These are phyloP conservation scores for Tiliqua scincoides DNA, from an alignment of 2,113 vertebrate species.

Conservation along the genomic window DNA sequence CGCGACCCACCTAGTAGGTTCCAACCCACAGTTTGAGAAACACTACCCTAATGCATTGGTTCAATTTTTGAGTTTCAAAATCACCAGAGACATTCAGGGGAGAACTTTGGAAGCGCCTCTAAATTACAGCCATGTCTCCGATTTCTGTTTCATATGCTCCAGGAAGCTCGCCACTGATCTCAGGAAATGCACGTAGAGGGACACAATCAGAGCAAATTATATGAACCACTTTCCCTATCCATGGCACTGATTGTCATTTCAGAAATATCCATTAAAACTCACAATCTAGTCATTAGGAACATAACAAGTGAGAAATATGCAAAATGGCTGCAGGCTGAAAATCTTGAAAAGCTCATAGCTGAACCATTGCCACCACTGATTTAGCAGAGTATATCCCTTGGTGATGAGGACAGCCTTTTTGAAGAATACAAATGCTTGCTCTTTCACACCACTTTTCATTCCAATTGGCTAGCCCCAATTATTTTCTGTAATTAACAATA, in stretches of 20 bases:
- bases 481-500: neutral
- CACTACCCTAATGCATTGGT: neutral
- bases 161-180: neutral
- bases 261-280: neutral
- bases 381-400: rapidly evolving
- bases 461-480: neutral
- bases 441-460: neutral
- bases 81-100: neutral
- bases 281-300: neutral
- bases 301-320: neutral
- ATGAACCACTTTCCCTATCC: neutral
- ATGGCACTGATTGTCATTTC: neutral
- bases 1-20: too few species aligned
- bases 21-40: too few species aligned
- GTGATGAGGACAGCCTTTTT: neutral
- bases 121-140: neutral
- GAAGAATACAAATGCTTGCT: rapidly evolving
- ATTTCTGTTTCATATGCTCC: neutral
- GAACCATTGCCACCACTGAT: neutral
- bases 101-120: neutral
- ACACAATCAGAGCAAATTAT: neutral
- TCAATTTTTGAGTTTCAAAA: neutral
- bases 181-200: neutral
- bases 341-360: neutral
- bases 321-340: neutral